Conservation (phyloP, 1,140 invertebrate species). For the Pseudomyrmex sp. region DNA sequence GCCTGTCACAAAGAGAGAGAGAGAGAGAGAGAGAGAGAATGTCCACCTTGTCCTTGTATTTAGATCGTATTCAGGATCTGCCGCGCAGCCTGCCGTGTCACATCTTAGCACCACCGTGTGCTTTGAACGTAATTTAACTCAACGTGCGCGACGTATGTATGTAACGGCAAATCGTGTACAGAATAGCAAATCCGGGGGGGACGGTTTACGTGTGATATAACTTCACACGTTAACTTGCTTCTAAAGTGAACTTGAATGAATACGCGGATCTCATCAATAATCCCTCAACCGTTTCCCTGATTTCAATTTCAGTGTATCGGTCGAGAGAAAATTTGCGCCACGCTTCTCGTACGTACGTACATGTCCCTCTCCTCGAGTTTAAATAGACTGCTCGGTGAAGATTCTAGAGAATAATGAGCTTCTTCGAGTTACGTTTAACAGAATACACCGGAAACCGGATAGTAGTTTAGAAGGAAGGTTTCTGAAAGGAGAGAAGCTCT, state of each 20-base stretch:
- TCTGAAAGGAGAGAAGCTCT: neutral
- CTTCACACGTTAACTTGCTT: too few relatives aligned
- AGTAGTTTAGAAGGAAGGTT: neutral
- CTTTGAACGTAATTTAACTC: constrained; percentile 36
- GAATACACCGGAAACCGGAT: neutral
- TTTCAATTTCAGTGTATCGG: too few relatives aligned
- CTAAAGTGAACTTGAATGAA: too few relatives aligned
- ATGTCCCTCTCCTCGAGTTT: too few relatives aligned
- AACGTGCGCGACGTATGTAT: neutral
- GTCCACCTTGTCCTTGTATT: constrained; percentile 20
- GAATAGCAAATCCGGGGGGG: too few relatives aligned
- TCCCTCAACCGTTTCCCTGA: too few relatives aligned
- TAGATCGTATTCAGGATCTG: constrained; percentile 26
- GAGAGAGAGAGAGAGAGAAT: neutral
- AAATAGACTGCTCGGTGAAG: too few relatives aligned
- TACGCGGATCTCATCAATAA: too few relatives aligned
- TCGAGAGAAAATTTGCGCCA: too few relatives aligned
- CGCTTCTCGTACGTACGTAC: too few relatives aligned
- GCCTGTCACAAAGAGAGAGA: neutral
- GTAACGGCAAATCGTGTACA: neutral
- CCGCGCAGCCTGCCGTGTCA: constrained; percentile 23
- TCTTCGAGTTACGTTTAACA: neutral
- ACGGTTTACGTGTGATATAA: constrained; percentile 28
- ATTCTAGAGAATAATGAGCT: neutral
- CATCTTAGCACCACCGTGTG: constrained; percentile 13